Conservation (phyloP, 2,113 vertebrate species). For the Catharus bicknelli region DNA sequence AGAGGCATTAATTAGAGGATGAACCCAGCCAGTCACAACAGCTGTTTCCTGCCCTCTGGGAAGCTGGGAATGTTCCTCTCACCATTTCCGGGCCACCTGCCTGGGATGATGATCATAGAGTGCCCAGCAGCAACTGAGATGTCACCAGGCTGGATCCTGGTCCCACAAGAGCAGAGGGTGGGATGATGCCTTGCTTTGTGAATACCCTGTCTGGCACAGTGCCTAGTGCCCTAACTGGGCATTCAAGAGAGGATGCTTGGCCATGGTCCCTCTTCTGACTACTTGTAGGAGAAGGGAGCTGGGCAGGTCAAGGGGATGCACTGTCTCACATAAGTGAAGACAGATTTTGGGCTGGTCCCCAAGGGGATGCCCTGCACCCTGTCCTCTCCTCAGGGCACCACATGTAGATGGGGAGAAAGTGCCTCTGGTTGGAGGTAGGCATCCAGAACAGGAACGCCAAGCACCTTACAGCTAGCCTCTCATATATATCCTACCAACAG, state of each 20-base stretch:
- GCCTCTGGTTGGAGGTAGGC: neutral
- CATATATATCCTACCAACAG: neutral
- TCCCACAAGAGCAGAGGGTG: neutral
- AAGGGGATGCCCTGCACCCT: neutral
- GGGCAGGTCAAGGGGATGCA: neutral
- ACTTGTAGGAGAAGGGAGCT: neutral
- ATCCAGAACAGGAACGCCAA: neutral
- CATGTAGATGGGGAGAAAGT: neutral
- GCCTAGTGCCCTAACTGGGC: accelerated
- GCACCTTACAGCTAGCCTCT: neutral
- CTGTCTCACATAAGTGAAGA: neutral
- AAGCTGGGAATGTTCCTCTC: neutral
- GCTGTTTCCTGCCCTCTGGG: neutral
- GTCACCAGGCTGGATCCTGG: neutral
- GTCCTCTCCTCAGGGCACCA: neutral
- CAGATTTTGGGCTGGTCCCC: neutral
- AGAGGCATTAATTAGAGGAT: neutral
- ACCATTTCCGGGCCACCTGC: neutral
- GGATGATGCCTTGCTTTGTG: neutral
- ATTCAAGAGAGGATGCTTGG: neutral
- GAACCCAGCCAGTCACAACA: neutral
- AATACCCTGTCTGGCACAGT: neutral
- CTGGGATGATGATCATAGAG: neutral
- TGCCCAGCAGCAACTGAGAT: neutral
- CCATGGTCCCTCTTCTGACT: neutral